phyloP scores from a whole-genome alignment of 53 echinoderm and acorn worm genomes.

The Apostichopus leukothele region DNA sequence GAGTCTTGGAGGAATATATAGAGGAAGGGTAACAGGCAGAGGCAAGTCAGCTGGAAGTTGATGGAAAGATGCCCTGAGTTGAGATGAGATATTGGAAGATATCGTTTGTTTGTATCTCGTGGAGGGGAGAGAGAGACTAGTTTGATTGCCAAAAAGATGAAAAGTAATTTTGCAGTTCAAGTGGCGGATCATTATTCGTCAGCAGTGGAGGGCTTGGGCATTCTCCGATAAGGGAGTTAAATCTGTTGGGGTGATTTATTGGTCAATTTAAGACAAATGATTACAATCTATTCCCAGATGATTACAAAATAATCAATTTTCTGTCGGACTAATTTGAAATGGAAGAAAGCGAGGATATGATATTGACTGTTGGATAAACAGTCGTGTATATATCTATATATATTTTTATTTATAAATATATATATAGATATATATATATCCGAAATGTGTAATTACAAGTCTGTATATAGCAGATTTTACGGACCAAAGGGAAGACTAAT shows the following conservation, averaged over 20 bases:
- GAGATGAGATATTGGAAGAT: not conserved
- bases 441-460: no score
- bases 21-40: not conserved
- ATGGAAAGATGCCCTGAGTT: not conserved
- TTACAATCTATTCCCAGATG: conserved; percentile 8
- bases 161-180: conserved; percentile 19
- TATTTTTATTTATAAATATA: no score
- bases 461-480: no score
- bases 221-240: not conserved
- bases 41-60: conserved; percentile 32
- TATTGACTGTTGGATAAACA: not conserved
- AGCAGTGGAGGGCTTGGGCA: not conserved
- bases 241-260: conserved; percentile 7
- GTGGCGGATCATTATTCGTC: conserved; percentile 7
- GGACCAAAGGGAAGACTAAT: no score
- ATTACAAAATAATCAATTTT: not conserved
- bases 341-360: not conserved
- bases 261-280: conserved; percentile 9
- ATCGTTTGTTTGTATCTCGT: not conserved
- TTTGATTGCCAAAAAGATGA: not conserved
- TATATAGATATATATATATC: no score
- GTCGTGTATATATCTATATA: not conserved
- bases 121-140: not conserved
- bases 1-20: conserved; percentile 5
- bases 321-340: not conserved